Percentiles rank a stretch among this genome's conserved stretches.
These are phyloP conservation scores for Drosophila leonis DNA, from an alignment of 2,888 invertebrate species.

Conservation along the genomic window DNA sequence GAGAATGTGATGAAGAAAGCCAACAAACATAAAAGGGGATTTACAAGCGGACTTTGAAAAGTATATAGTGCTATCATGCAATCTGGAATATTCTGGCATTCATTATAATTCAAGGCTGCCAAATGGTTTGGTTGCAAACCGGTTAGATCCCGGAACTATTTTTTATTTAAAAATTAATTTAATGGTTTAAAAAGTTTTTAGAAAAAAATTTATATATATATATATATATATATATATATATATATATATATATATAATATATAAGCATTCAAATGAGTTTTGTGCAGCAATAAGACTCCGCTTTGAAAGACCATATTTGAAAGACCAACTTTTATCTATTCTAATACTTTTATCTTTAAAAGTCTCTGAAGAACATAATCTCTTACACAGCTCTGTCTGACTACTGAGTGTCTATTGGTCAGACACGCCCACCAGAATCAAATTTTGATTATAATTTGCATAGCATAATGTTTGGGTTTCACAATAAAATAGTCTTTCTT, in stretches of 20 bases:
- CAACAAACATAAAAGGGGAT: no score
- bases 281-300: background rate
- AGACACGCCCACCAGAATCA: background rate
- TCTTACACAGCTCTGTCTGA: background rate
- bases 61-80: background rate
- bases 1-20: no score
- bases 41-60: background rate
- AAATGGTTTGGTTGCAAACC: background rate
- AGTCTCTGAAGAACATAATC: background rate
- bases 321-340: background rate
- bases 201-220: background rate
- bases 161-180: background rate
- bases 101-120: background rate
- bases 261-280: background rate
- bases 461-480: background rate
- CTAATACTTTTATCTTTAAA: background rate
- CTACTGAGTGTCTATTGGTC: background rate
- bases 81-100: background rate
- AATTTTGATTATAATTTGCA: background rate
- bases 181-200: background rate
- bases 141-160: background rate
- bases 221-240: background rate
- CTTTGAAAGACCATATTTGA: background rate
- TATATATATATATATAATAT: background rate
- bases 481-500: conserved; percentile 17